Base-by-base conservation (phyloP, 2,888 invertebrate genomes). In the Phragmatobia fuliginosa region DNA sequence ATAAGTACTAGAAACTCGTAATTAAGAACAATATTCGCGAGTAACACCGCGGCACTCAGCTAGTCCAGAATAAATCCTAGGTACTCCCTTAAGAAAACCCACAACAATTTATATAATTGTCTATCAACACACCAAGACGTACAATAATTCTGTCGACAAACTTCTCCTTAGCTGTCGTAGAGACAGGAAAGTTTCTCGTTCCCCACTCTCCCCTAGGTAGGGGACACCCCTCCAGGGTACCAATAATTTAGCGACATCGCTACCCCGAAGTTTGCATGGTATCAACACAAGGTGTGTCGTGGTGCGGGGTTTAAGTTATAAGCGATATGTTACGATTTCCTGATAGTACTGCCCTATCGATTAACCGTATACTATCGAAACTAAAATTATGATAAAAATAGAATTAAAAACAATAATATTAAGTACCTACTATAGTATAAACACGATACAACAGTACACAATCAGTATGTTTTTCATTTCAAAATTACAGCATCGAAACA, bases 211-310 rank as follows among this genome's bases (percentile, higher is more conserved):
- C 59, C 32, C n/a, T 60, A 67, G 56, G 25, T 16, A 28, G 56
- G 33, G 32, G 14, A 28, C 49, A 31, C 66, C 33, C 71, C 78
- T 75, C 78, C 64, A 85, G 78, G 82, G 83, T 82, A 82, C 86
- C 87, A 88, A 91, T 90, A 90, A 91, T 90, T 91, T 88, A 90
- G 87, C 88, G 87, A 88, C 89, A 87, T 86, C 82, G 87, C 87
- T 82, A 79, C 85, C 66, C 82, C 76, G 75, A 90, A 90, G 86
- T 90, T 91, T 87, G 86, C 87, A 82, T 85, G 86, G 83, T 82
- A 87, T 85, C 86, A 87, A 90, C 90, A 90, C 82, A 87, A 90
- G 90, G 90, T 89, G 85, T 81, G 81, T 78, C 74, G 68, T 76
- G 49, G 66, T n/a, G 61, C 62, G 14, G 80, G 85, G 82, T 70